phyloP scores from a whole-genome alignment of 2,113 vertebrate genomes.

The Pelobates fuscus region DNA sequence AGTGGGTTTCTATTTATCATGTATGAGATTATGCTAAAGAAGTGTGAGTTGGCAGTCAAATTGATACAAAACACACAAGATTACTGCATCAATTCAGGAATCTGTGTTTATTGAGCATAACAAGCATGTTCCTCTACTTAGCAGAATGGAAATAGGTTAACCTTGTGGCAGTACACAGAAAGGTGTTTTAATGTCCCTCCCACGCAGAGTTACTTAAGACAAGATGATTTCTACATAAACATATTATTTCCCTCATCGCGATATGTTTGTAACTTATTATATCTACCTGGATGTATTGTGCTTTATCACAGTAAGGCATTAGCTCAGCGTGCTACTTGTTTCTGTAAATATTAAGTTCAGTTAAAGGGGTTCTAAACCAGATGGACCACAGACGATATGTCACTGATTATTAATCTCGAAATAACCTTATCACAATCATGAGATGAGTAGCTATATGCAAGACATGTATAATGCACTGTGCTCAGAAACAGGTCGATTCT shows the following conservation, averaged over 20 bases:
- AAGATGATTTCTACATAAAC: slow-evolving; percentile 38
- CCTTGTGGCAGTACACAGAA: slow-evolving; percentile 25
- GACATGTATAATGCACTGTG: too few relatives aligned
- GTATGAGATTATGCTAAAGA: neutral
- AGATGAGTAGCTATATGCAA: too few relatives aligned
- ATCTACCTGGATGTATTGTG: slow-evolving; percentile 22
- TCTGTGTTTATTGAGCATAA: slow-evolving; percentile 3
- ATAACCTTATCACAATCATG: too few relatives aligned
- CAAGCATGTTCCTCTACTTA: neutral
- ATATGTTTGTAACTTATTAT: slow-evolving; percentile 28
- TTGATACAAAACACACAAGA: neutral
- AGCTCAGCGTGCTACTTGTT: neutral
- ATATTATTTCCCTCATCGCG: slow-evolving; percentile 18
- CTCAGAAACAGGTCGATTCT: too few relatives aligned
- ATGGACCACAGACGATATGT: too few relatives aligned
- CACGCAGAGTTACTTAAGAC: slow-evolving; percentile 41
- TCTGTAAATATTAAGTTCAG: slow-evolving; percentile 1
- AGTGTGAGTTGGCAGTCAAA: neutral
- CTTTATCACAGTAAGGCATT: neutral
- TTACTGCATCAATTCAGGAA: slow-evolving; percentile 38
- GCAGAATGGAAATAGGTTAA: slow-evolving; percentile 41
- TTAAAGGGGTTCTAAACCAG: neutral
- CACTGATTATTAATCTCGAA: too few relatives aligned
- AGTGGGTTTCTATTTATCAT: too few relatives aligned
- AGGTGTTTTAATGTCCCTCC: slow-evolving; percentile 36